Base-by-base conservation (phyloP, 2,113 vertebrate genomes). In the Oncorhynchus masou region DNA sequence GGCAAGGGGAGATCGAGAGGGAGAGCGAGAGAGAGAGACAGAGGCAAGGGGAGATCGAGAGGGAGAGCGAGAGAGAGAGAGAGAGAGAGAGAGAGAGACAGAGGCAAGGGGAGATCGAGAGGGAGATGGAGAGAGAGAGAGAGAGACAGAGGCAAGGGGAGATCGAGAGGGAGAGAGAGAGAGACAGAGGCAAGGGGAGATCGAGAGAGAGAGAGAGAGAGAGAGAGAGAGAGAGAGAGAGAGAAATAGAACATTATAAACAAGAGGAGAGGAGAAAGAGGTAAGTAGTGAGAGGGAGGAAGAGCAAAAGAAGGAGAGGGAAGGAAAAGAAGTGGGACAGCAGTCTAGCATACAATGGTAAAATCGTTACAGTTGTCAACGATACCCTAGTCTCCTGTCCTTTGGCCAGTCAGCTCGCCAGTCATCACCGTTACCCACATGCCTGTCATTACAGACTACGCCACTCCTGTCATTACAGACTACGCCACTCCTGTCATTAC, bases 41-140 rank as follows among this genome's bases (percentile, higher is more conserved):
- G 73, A 75, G 73, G 83, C 76, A 87, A 88, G 9, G 20, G 13
- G 71, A 86, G 85, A 86, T 13, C 16, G 49, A 70, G 29, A 62
- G 20, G 2, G 68, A 45, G 11, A 48, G 4, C 1, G 29, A 48
- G 39, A 22, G 45, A 24, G 6, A 70, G 68, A n/a, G n/a, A n/a
- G 68, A n/a, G n/a, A n/a, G n/a, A n/a, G n/a, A n/a, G n/a, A n/a
- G n/a, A 48, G n/a, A 39, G 73, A n/a, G 0, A 24, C 68, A 49
- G 9, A 22, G n/a, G 11, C 19, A 70, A 31, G 39, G 15, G 2
- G 68, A 45, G 9, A 45, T 16, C 1, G 29, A 48, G 39, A 22
- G 45, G 15, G 6, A 70, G 68, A n/a, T 34, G 22, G n/a, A n/a
- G 9, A 16, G 9, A 34, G 16, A 68, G 27, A 31, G 16, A 68